phyloP scores from a whole-genome alignment of 2,888 invertebrate species.

The Uropetala carovei region DNA sequence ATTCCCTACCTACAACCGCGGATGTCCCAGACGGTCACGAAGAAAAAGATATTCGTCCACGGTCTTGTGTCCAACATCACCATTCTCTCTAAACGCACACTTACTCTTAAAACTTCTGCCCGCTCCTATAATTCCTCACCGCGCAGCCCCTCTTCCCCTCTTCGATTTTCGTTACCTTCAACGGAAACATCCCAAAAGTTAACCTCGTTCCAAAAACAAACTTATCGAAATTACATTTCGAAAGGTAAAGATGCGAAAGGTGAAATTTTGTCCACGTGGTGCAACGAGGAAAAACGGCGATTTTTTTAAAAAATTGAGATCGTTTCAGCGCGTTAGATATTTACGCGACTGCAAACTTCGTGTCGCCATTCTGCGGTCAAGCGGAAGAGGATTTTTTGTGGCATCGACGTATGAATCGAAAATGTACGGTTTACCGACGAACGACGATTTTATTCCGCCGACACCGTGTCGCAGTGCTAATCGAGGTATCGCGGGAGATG shows the following conservation, averaged over 20 bases:
- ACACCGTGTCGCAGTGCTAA: not conserved
- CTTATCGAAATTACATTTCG: not conserved
- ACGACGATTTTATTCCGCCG: too few relatives aligned
- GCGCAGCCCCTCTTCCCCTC: not conserved
- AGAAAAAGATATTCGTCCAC: constrained; percentile 60
- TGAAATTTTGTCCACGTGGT: too few relatives aligned
- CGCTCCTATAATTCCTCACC: not conserved
- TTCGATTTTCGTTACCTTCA: not conserved
- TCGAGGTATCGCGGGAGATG: not conserved
- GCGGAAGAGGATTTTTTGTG: too few relatives aligned
- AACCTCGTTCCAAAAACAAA: not conserved
- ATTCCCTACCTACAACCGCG: not conserved
- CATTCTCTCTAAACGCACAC: constrained; percentile 13
- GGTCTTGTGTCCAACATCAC: constrained; percentile 5
- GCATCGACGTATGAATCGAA: too few relatives aligned
- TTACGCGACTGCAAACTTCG: too few relatives aligned
- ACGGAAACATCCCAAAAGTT: not conserved
- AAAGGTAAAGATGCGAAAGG: too few relatives aligned
- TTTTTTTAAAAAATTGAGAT: too few relatives aligned
- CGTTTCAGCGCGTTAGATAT: too few relatives aligned
- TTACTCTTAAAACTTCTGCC: not conserved
- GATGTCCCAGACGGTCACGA: constrained; percentile 44
- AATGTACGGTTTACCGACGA: too few relatives aligned
- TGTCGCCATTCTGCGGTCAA: too few relatives aligned
- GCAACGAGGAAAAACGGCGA: too few relatives aligned